These are phyloP conservation scores for Eupithecia tripunctaria DNA, from an alignment of 2,888 invertebrate species.

Conservation along the genomic window DNA sequence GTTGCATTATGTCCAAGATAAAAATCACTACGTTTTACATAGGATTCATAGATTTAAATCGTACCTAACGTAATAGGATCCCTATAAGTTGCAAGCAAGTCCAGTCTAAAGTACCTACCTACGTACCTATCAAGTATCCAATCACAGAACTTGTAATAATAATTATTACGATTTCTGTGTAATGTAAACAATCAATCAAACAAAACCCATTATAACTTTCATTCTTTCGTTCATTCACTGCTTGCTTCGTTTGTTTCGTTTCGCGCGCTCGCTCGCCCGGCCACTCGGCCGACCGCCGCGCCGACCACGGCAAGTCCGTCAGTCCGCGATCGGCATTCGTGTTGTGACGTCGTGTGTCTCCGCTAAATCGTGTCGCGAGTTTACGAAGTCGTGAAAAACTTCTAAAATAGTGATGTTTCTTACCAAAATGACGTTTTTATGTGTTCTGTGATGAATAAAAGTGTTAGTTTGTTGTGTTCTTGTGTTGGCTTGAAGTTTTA, in stretches of 20 bases:
- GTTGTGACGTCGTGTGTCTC: constrained; percentile 44
- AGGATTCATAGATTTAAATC: no score
- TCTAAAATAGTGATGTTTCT: constrained; percentile 58
- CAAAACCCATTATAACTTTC: not conserved
- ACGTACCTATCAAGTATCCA: no score
- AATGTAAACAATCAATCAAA: not conserved
- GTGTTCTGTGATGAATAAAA: constrained; percentile 60
- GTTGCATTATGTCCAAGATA: no score
- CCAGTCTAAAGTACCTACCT: no score
- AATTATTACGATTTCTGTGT: no score
- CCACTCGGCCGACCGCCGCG: not conserved
- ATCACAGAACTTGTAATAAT: no score
- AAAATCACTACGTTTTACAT: no score
- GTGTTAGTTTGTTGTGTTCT: constrained; percentile 48
- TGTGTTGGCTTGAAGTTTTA: constrained; percentile 50
- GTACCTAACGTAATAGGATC: no score
- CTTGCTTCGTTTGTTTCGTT: constrained; percentile 40
- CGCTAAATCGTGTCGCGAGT: constrained; percentile 43
- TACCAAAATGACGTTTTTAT: constrained; percentile 62
- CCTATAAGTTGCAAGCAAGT: not conserved
- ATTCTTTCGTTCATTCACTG: constrained; percentile 36
- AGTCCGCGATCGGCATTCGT: constrained; percentile 69
- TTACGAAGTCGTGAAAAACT: constrained; percentile 58
- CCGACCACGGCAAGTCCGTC: not conserved
- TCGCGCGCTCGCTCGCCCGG: not conserved